These are phyloP conservation scores for Brassicogethes aeneus DNA, from an alignment of 2,888 invertebrate genomes.

Conservation along the genomic window DNA sequence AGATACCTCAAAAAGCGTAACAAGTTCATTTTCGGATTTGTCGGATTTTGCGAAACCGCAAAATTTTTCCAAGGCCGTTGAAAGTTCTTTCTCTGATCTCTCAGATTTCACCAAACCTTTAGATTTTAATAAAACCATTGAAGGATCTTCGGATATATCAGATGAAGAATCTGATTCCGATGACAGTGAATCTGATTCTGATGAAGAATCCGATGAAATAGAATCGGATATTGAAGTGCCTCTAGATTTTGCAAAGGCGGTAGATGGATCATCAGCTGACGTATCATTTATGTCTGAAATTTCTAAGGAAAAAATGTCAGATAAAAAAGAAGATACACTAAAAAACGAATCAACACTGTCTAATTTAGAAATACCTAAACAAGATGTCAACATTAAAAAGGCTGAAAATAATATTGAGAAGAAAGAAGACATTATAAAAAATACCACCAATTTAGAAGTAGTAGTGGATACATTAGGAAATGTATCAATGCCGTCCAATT, in stretches of 20 bases:
- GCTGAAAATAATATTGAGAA: neutral
- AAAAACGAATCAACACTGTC: neutral
- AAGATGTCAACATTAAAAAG: neutral
- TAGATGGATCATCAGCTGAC: constrained; percentile 9
- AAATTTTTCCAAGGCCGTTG: constrained; percentile 19
- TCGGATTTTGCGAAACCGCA: constrained; percentile 8
- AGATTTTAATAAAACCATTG: neutral
- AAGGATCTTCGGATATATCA: neutral
- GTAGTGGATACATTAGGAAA: too few relatives aligned
- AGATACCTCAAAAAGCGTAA: neutral
- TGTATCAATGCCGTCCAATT: too few relatives aligned
- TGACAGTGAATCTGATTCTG: neutral
- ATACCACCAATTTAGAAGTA: too few relatives aligned
- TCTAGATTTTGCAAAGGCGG: constrained; percentile 20
- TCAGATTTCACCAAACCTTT: constrained; percentile 1
- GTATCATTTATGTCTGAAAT: constrained; percentile 7
- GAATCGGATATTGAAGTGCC: constrained; percentile 7
- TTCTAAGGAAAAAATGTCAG: neutral
- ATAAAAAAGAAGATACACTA: constrained; percentile 7
- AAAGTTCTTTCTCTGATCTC: constrained; percentile 9
- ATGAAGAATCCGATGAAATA: constrained; percentile 4
- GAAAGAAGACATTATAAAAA: neutral
- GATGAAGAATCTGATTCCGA: neutral
- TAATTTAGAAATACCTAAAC: neutral
- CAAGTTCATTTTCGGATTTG: neutral